Evolutionary conservation across 2,888 invertebrate genomes (phyloP).

Genomic region (Synanthedon andrenaeformis): DNA sequence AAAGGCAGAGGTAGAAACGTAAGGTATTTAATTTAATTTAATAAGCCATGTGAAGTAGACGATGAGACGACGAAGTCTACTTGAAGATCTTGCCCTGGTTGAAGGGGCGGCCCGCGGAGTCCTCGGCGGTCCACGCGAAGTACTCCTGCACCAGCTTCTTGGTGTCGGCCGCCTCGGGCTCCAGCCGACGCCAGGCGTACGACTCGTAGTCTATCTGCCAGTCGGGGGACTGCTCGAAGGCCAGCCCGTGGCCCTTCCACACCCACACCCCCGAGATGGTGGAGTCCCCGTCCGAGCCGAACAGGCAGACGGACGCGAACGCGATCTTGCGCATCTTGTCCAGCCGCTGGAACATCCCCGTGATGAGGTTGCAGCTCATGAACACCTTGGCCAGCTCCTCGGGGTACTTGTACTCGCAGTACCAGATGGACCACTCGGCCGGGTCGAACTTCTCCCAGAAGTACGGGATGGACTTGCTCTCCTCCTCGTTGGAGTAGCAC

Average conservation of each 20-base stretch:
- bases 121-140: conserved; percentile 89
- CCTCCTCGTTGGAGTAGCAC: conserved; percentile 96
- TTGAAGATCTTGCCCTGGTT: conserved; percentile 99
- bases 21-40: too few relatives aligned
- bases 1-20: too few relatives aligned
- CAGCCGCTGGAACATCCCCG: conserved; percentile 97
- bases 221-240: conserved; percentile 89
- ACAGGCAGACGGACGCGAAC: conserved; percentile 93
- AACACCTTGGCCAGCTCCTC: conserved; percentile 92
- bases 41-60: too few relatives aligned
- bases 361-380: conserved; percentile 98
- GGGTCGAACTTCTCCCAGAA: conserved; percentile 99
- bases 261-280: conserved; percentile 97
- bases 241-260: conserved; percentile 96
- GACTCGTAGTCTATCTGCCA: conserved; percentile 98
- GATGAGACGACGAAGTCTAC: too few relatives aligned
- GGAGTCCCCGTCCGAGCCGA: conserved; percentile 92
- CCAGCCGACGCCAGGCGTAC: conserved; percentile 95
- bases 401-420: conserved; percentile 95
- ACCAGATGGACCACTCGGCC: conserved; percentile 97
- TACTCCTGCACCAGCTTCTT: conserved; percentile 90
- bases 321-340: conserved; percentile 98
- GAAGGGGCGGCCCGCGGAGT: conserved; percentile 90
- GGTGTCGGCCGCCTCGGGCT: conserved; percentile 82
- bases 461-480: conserved; percentile 92